These are phyloP conservation scores for Hyposmocoma kahamanoa DNA, from an alignment of 1,140 invertebrate species.

Conservation along the genomic window DNA sequence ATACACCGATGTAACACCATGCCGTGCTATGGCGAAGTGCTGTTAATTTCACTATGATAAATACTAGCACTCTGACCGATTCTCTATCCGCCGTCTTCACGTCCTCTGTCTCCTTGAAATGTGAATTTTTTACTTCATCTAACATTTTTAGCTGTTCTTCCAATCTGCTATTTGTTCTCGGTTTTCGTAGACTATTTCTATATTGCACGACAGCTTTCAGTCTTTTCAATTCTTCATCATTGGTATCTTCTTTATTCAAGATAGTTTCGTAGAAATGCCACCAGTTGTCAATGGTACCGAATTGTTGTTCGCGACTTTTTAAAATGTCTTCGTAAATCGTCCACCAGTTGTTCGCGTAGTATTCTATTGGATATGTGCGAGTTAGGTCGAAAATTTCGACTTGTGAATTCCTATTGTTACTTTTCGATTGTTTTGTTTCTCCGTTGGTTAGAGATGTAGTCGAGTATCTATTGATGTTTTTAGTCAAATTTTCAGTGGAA, in stretches of 20 bases:
- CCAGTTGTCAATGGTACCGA: slow-evolving; percentile 70
- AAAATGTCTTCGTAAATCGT: slow-evolving; percentile 66
- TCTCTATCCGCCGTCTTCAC: slow-evolving; percentile 37
- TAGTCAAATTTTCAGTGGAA: slow-evolving; percentile 27
- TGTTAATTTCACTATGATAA: background rate
- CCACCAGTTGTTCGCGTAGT: slow-evolving; percentile 73
- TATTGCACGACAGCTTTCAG: slow-evolving; percentile 35
- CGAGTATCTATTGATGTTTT: slow-evolving; percentile 32
- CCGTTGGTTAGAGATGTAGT: slow-evolving; percentile 20
- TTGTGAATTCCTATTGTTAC: slow-evolving; percentile 26
- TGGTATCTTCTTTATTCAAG: slow-evolving; percentile 42
- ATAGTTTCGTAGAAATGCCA: slow-evolving; percentile 65
- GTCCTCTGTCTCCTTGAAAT: slow-evolving; percentile 50
- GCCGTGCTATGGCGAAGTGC: background rate
- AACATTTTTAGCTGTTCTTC: slow-evolving; percentile 56
- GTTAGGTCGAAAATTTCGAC: slow-evolving; percentile 59
- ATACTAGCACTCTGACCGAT: slow-evolving; percentile 49
- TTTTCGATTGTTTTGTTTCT: slow-evolving; percentile 27
- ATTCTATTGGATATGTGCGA: slow-evolving; percentile 57
- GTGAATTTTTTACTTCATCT: slow-evolving; percentile 44
- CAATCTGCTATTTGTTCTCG: slow-evolving; percentile 48
- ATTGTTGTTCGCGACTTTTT: slow-evolving; percentile 60
- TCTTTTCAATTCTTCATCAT: slow-evolving; percentile 33
- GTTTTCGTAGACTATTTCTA: slow-evolving; percentile 23
- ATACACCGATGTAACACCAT: slow-evolving; percentile 2